These are phyloP conservation scores for Oryzias celebensis DNA, from an alignment of 2,113 vertebrate species.

Conservation along the genomic window DNA sequence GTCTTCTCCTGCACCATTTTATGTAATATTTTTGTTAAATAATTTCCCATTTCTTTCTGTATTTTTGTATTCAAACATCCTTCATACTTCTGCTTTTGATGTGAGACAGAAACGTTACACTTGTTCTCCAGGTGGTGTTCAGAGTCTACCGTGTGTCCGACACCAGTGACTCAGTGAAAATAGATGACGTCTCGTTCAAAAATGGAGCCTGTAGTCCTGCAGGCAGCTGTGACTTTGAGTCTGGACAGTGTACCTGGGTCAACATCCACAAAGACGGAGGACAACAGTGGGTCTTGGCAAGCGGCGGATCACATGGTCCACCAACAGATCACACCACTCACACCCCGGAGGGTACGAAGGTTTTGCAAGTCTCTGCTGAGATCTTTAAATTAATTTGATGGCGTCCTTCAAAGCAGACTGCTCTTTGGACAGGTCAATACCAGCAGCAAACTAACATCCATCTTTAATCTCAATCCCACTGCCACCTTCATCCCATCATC, in stretches of 20 bases:
- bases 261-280: conserved; percentile 44
- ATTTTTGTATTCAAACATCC: neutral
- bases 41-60: neutral
- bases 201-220: conserved; percentile 56
- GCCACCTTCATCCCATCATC: too few relatives aligned
- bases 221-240: conserved; percentile 78
- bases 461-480: too few relatives aligned
- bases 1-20: conserved; percentile 63
- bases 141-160: conserved; percentile 35
- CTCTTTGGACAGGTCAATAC: too few relatives aligned
- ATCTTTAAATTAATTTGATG: too few relatives aligned
- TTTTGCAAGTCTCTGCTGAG: neutral
- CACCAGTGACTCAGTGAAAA: conserved; percentile 37
- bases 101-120: neutral
- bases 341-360: conserved; percentile 58
- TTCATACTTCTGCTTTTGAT: neutral
- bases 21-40: conserved; percentile 30
- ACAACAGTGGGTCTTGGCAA: conserved; percentile 69
- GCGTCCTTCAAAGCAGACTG: too few relatives aligned
- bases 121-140: conserved; percentile 68
- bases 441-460: too few relatives aligned
- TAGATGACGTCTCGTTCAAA: conserved; percentile 73
- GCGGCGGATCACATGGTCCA: conserved; percentile 57
- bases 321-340: conserved; percentile 67
- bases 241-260: conserved; percentile 70